phyloP scores from a whole-genome alignment of 2,888 invertebrate genomes.

The Fragum fragum region DNA sequence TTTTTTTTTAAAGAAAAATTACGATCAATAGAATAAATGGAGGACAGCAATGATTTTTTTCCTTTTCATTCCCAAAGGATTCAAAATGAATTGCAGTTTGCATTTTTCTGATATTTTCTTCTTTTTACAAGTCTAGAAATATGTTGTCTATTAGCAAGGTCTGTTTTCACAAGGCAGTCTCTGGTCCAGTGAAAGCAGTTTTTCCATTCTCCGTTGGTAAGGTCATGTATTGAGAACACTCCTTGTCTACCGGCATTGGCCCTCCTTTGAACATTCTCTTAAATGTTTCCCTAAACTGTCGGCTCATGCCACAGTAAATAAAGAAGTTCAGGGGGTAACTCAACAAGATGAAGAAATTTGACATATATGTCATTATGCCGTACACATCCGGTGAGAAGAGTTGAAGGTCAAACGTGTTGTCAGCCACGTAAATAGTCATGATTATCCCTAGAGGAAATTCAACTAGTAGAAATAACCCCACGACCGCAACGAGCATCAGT shows the following conservation, averaged over 20 bases:
- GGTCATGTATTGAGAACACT: constrained; percentile 83
- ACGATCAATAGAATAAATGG: too few relatives aligned
- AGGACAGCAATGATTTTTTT: too few relatives aligned
- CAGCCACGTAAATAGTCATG: constrained; percentile 92
- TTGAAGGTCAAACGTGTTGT: constrained; percentile 79
- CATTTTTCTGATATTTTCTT: too few relatives aligned
- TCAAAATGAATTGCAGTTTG: too few relatives aligned
- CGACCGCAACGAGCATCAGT: constrained; percentile 87
- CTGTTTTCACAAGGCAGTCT: constrained; percentile 79
- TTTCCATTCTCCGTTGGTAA: constrained; percentile 83
- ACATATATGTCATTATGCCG: constrained; percentile 88
- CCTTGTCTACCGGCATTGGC: constrained; percentile 76
- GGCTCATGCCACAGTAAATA: constrained; percentile 98
- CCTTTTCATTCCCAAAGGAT: too few relatives aligned
- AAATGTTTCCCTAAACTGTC: constrained; percentile 98
- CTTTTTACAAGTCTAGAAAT: too few relatives aligned
- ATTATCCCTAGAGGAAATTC: constrained; percentile 87
- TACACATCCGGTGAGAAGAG: constrained; percentile 72
- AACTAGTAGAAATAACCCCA: constrained; percentile 87
- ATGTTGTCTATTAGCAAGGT: too few relatives aligned
- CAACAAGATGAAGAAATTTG: constrained; percentile 96
- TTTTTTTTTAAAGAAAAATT: too few relatives aligned
- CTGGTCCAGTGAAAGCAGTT: constrained; percentile 73
- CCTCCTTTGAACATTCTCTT: constrained; percentile 91
- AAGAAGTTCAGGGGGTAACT: constrained; percentile 98